These are phyloP conservation scores for Acrocephalus arundinaceus DNA, from an alignment of 2,113 vertebrate species.

Conservation along the genomic window DNA sequence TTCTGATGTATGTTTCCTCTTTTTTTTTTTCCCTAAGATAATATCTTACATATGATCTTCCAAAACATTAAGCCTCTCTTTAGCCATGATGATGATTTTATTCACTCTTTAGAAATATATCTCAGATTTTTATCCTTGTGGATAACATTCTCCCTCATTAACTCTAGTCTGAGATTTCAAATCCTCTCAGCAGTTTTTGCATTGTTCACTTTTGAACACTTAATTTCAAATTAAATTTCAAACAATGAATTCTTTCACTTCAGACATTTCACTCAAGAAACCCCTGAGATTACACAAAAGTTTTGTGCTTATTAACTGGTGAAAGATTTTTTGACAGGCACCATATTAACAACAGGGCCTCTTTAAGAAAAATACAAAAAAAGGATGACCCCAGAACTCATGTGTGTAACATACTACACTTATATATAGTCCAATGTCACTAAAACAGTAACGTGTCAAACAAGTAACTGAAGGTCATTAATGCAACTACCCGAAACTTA, in stretches of 20 bases:
- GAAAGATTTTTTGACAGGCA: neutral
- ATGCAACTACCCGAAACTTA: neutral
- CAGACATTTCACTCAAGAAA: neutral
- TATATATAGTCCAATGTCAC: neutral
- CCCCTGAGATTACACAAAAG: neutral
- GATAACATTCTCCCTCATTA: neutral
- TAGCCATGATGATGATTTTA: neutral
- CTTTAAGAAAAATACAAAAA: neutral
- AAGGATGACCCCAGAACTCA: neutral
- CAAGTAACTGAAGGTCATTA: neutral
- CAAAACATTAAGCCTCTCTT: fast-evolving
- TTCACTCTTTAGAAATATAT: neutral
- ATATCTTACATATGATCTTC: neutral
- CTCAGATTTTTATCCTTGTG: neutral
- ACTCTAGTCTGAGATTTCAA: neutral
- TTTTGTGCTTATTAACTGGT: neutral
- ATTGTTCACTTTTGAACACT: neutral
- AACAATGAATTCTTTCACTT: neutral
- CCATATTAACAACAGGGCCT: neutral
- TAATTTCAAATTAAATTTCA: neutral
- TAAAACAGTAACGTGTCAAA: neutral
- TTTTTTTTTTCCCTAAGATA: neutral
- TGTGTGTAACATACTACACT: neutral
- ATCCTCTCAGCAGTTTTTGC: neutral
- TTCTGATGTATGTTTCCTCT: neutral